Base-by-base conservation (phyloP, 2,113 vertebrate genomes). In the Fukomys damarensis region DNA sequence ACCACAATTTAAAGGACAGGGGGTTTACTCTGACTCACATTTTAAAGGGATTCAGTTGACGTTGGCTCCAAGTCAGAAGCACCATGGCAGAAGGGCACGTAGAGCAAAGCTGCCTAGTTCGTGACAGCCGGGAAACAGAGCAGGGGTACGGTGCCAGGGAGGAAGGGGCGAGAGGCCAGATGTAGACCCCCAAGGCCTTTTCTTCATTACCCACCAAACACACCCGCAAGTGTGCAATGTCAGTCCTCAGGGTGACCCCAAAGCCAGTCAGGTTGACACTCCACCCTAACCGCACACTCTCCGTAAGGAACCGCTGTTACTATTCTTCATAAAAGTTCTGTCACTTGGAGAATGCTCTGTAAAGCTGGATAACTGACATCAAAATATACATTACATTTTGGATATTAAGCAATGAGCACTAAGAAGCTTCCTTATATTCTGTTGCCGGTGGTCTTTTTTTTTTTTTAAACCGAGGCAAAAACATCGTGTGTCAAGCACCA, bases 341-440 rank as follows among this genome's bases (percentile, higher is more conserved):
- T 58, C 32, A 38, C 68, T 86, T 56, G n/a, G 24, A 84, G 59
- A 17, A 82, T 82, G 87, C 38, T 92, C 68, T 63, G 26, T 93
- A 89, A 43, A 68, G 61, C 24, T 88, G 19, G 28, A 76, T 68
- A 24, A 38, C 3, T 13, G 8, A 32, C 49, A 66, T 65, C 46
- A 66, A 96, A 94, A 85, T 4, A 87, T 22, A 61, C 38, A 41
- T 52, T 22, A 86, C 72, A 91, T 49, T 74, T 58, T 94, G 35
- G 28, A 0, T 38, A 70, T 38, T 77, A 79, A 70, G 49, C 35
- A 49, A 77, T 52, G 35, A 24, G 26, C 89, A 89, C 70, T 86
- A 88, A 61, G n/a, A 92, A 43, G 19, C 46, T 85, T 66, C 46
- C 76, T 68, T 77, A 83, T 20, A 54, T 63, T 19, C 58, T 81